These are phyloP conservation scores for Crotalus viridis DNA, from an alignment of 2,113 vertebrate genomes.

Conservation along the genomic window DNA sequence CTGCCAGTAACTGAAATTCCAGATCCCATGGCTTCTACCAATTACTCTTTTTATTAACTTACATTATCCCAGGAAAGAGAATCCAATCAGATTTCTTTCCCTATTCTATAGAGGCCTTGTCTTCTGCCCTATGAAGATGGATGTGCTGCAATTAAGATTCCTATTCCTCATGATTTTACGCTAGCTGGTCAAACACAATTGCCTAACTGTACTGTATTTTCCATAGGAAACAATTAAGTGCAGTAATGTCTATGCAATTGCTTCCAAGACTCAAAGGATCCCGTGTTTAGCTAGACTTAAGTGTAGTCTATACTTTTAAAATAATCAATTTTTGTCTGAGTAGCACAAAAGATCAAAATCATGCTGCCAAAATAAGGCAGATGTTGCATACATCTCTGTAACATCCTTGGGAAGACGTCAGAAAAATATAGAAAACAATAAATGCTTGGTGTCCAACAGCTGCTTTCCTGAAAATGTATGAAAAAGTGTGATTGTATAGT, in stretches of 20 bases:
- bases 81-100: conserved; percentile 56
- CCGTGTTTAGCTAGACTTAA: background rate
- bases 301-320: conserved; percentile 21
- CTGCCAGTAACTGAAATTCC: conserved; percentile 43
- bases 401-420: background rate
- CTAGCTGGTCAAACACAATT: conserved; percentile 56
- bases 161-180: conserved; percentile 40
- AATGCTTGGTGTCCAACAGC: background rate
- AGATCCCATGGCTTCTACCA: conserved; percentile 46
- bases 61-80: conserved; percentile 35
- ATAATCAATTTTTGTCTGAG: conserved; percentile 22
- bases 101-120: conserved; percentile 47
- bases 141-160: conserved; percentile 56
- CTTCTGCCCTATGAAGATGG: conserved; percentile 53
- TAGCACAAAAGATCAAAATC: background rate
- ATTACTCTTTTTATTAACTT: conserved; percentile 37
- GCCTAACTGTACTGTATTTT: background rate
- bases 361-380: background rate
- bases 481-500: background rate
- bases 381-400: background rate
- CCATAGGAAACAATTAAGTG: conserved; percentile 9
- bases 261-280: background rate
- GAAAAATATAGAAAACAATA: no score
- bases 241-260: background rate
- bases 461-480: background rate